phyloP scores from a whole-genome alignment of 2,113 vertebrate genomes.

The Chlorodrepanis virens region DNA sequence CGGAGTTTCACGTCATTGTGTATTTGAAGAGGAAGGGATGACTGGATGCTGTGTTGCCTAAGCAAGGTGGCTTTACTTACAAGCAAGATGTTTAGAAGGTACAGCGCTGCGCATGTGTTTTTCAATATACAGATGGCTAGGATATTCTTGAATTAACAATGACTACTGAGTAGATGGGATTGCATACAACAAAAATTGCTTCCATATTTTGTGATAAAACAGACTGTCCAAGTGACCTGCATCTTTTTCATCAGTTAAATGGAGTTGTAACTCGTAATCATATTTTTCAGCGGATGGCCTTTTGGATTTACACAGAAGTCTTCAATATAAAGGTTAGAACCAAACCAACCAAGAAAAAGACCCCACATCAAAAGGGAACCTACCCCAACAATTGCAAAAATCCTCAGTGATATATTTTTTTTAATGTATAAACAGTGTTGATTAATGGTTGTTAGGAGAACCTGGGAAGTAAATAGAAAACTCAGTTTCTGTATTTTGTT shows the following conservation, averaged over 20 bases:
- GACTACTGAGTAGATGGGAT: neutral
- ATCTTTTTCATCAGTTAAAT: neutral
- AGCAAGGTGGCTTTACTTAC: neutral
- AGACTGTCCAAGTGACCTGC: neutral
- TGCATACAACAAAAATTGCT: neutral
- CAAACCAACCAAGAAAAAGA: neutral
- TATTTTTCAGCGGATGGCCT: neutral
- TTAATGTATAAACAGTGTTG: neutral
- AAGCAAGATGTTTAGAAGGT: neutral
- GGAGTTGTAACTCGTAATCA: neutral
- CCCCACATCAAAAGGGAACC: accelerated
- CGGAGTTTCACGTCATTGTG: neutral
- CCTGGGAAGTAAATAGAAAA: neutral
- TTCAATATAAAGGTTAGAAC: neutral
- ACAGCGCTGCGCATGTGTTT: neutral
- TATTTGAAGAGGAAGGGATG: neutral
- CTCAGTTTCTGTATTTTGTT: neutral
- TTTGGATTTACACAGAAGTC: neutral
- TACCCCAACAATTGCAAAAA: neutral
- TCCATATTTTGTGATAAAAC: neutral
- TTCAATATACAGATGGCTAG: neutral
- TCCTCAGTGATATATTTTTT: neutral
- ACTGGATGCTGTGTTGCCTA: neutral
- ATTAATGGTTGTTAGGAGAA: neutral
- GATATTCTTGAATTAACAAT: neutral